Percentiles rank a stretch among this genome's conserved stretches.
Evolutionary conservation across 2,888 invertebrate species (phyloP).

Genomic region (Ametastegia equiseti): DNA sequence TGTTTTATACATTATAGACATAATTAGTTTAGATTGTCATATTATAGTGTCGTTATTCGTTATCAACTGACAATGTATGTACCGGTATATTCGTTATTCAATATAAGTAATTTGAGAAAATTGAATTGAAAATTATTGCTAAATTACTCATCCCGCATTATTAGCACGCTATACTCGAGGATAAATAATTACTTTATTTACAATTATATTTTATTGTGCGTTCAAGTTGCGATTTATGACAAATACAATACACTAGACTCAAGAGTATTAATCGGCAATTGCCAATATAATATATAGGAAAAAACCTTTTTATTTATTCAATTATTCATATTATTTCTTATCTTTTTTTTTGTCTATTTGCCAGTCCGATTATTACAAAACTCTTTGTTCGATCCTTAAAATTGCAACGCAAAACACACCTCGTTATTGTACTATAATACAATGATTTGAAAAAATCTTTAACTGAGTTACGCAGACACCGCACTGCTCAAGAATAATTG

Average conservation of each 20-base stretch:
- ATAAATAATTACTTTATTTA: conserved; percentile 40
- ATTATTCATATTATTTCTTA: neutral
- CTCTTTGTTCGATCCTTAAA: conserved; percentile 2
- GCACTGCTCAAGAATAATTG: conserved; percentile 17
- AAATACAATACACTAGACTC: conserved; percentile 39
- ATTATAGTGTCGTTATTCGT: conserved; percentile 48
- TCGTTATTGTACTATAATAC: conserved; percentile 3
- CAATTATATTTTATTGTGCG: conserved; percentile 49
- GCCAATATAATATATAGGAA: conserved; percentile 35
- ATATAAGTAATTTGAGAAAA: conserved; percentile 9
- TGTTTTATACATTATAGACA: conserved; percentile 36
- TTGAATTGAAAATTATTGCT: conserved; percentile 45
- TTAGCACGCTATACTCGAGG: conserved; percentile 42
- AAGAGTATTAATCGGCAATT: conserved; percentile 35
- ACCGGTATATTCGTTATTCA: neutral
- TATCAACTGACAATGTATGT: conserved; percentile 33
- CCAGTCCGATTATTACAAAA: conserved; percentile 21
- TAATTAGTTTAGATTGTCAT: conserved; percentile 48
- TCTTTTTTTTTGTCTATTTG: neutral
- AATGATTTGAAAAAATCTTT: neutral
- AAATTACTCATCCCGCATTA: conserved; percentile 32
- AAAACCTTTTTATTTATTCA: too few species aligned
- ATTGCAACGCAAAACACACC: conserved; percentile 4
- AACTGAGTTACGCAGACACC: neutral
- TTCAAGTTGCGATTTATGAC: conserved; percentile 40